Percentiles rank a stretch among this genome's conserved stretches.
Conservation (phyloP, 2,797 vertebrate species). For the Cyclopterus lumpus region DNA sequence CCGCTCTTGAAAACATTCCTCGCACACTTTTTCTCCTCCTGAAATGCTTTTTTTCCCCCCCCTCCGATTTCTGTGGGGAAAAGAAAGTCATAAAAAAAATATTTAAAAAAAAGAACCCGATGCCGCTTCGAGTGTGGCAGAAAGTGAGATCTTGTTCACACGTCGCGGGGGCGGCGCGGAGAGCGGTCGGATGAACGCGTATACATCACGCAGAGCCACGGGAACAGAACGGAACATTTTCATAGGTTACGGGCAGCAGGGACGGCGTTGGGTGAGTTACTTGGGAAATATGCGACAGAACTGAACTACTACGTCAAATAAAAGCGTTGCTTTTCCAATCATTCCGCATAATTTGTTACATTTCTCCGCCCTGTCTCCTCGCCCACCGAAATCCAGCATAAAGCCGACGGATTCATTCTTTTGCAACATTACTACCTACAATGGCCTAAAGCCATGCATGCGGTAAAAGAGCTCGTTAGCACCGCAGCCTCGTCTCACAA, state of each 20-base stretch:
- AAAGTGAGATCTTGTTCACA: not conserved
- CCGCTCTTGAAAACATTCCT: slow-evolving; percentile 22
- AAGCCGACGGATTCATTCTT: not conserved
- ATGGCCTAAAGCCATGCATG: not conserved
- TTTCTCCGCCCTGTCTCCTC: not conserved
- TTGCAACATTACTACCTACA: not conserved
- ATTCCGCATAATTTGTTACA: not conserved
- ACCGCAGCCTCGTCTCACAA: not conserved
- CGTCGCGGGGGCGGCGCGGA: not conserved
- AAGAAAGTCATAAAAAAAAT: slow-evolving; percentile 11
- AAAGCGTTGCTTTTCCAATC: not conserved
- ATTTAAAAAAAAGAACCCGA: too few species aligned
- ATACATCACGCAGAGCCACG: not conserved
- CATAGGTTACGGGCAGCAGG: not conserved
- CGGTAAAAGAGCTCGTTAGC: too few species aligned
- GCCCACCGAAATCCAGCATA: not conserved
- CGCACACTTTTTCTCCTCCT: slow-evolving; percentile 3
- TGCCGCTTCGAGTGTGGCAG: slow-evolving; percentile 16
- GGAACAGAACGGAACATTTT: not conserved
- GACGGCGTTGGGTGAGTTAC: not conserved
- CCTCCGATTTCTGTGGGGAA: slow-evolving; percentile 17
- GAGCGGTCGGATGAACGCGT: not conserved
- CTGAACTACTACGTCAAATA: not conserved
- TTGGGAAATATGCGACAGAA: not conserved
- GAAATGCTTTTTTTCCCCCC: not conserved